Evolutionary conservation across 2,888 invertebrate genomes (phyloP).

Genomic region (Leptinotarsa peninsularis): DNA sequence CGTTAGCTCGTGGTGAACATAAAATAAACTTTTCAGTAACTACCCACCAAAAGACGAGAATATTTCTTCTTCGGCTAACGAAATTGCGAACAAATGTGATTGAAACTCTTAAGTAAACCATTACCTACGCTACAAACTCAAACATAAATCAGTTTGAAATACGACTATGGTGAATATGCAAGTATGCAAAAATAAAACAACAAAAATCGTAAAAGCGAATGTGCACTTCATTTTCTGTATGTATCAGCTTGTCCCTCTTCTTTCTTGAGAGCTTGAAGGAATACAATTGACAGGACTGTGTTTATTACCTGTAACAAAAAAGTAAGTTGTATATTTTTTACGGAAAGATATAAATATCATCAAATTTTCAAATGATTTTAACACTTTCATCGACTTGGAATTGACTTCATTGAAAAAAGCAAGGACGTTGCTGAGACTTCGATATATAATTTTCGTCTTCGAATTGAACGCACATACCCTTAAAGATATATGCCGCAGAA

Average conservation of each 20-base stretch:
- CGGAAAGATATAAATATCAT: too few species aligned
- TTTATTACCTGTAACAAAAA: slow-evolving; percentile 67
- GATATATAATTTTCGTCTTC: too few species aligned
- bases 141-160: too few species aligned
- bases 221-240: slow-evolving; percentile 49
- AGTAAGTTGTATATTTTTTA: not conserved
- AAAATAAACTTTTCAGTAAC: too few species aligned
- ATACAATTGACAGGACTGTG: slow-evolving; percentile 76
- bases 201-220: not conserved
- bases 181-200: not conserved
- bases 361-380: too few species aligned
- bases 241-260: slow-evolving; percentile 72
- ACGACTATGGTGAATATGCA: not conserved
- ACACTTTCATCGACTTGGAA: too few species aligned
- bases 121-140: not conserved
- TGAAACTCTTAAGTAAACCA: not conserved
- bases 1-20: too few species aligned
- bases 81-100: not conserved
- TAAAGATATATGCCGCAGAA: too few species aligned
- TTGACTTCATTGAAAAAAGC: too few species aligned
- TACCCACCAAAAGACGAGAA: not conserved
- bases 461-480: too few species aligned
- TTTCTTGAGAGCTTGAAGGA: slow-evolving; percentile 80
- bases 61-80: not conserved
- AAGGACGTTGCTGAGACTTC: too few species aligned